phyloP scores from a whole-genome alignment of 2,113 vertebrate genomes.

The Benitochromis conjunctus region DNA sequence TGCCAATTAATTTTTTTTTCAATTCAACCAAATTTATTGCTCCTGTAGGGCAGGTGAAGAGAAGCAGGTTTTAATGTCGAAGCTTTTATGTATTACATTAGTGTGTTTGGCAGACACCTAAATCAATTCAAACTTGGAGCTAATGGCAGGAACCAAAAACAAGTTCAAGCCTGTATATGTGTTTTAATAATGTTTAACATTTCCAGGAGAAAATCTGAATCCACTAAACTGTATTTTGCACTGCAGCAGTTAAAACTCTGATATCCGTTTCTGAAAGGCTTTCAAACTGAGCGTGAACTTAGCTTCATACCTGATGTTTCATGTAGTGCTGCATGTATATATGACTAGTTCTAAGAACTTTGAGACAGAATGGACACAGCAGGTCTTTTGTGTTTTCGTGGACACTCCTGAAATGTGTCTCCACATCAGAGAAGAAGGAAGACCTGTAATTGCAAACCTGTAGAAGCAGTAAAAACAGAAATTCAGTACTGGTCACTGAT shows the following conservation, averaged over 20 bases:
- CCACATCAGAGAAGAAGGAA: constrained; percentile 92
- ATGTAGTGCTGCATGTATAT: constrained; percentile 97
- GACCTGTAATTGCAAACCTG: constrained; percentile 96
- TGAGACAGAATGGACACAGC: constrained; percentile 96
- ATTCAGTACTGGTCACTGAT: neutral
- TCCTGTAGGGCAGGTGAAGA: constrained; percentile 22
- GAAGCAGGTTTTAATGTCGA: constrained; percentile 26
- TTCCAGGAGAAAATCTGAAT: neutral
- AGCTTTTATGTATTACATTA: constrained; percentile 56
- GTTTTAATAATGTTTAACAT: neutral
- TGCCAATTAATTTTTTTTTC: neutral
- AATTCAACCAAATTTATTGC: constrained; percentile 18
- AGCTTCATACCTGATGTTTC: constrained; percentile 88
- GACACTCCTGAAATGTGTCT: constrained; percentile 88
- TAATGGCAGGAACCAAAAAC: constrained; percentile 29
- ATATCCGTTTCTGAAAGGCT: neutral
- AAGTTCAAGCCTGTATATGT: constrained; percentile 3
- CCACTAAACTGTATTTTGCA: neutral
- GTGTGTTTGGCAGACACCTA: constrained; percentile 36
- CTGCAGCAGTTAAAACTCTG: neutral
- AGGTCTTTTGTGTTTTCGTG: constrained; percentile 97
- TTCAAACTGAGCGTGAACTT: neutral
- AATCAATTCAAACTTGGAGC: constrained; percentile 57
- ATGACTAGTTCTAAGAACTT: constrained; percentile 89
- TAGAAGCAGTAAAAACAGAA: constrained; percentile 11